Evolutionary conservation across 2,113 vertebrate species (phyloP), one percentile per base, ranked within the genome.

Genomic region (Poeciliopsis prolifica): DNA sequence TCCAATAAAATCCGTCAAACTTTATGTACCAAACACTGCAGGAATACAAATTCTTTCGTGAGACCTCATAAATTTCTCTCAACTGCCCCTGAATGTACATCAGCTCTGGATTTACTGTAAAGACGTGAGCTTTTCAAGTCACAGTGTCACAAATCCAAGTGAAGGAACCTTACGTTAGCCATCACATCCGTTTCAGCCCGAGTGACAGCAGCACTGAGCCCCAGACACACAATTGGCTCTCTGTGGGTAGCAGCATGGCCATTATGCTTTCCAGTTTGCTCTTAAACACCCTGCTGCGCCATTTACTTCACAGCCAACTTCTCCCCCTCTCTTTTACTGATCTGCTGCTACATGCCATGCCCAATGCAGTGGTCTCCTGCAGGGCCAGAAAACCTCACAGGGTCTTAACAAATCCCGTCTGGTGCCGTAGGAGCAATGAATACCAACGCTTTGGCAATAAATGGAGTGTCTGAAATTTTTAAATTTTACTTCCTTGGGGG

Each of bases 241-340:
- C 80, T 30, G 81, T 79, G 77, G 70, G 84, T 29, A 69, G 72
- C 77, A 70, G 69, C 63, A 37, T 62, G 71, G 63, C 70, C 88
- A 81, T 88, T 87, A 84, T 87, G 79, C 70, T 76, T 74, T 85
- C 81, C 76, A 66, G 84, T 62, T 70, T 83, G 80, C 80, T 80
- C 79, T 82, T 75, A 15, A 82, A 80, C 51, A 70, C 77, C 87
- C 81, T 19, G 71, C 85, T 48, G 79, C 77, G 88, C 71, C 76
- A 86, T 90, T 88, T 86, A 77, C 81, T 67, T 67, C 77, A 78
- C 75, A 81, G 77, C 70, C 76, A 71, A 68, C 86, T 73, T 86
- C 75, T 54, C 63, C 54, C 78, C 72, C 9, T 15, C 78, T 72
- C 4, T 15, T 82, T 79, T 65, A 75, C 82, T 72, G 81, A 74